Conservation (phyloP, 1,140 invertebrate species). For the Conopomorpha cramerella region DNA sequence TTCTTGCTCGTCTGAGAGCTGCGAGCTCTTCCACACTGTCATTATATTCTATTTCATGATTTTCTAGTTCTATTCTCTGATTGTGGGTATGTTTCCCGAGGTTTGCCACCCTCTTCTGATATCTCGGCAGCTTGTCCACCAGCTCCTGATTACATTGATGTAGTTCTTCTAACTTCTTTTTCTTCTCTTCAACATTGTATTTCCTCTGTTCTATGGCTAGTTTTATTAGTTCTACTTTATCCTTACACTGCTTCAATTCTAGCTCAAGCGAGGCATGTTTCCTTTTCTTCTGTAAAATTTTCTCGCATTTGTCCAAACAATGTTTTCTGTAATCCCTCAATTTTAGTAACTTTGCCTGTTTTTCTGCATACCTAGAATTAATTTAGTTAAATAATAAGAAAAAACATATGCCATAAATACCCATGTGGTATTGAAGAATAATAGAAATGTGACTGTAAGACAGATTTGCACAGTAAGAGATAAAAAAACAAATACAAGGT, state of each 20-base stretch:
- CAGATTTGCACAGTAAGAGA: no score
- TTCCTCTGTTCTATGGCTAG: constrained; percentile 67
- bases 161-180: constrained; percentile 53
- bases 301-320: constrained; percentile 63
- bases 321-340: constrained; percentile 62
- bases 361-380: constrained; percentile 65
- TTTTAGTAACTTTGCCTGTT: constrained; percentile 64
- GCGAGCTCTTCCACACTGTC: constrained; percentile 65
- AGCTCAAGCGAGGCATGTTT: constrained; percentile 63
- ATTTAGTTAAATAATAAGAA: no score
- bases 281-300: constrained; percentile 60
- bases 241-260: constrained; percentile 68
- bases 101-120: constrained; percentile 66
- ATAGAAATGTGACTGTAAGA: no score
- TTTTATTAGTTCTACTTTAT: constrained; percentile 66
- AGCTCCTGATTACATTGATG: constrained; percentile 64
- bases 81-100: constrained; percentile 62
- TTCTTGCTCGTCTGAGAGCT: constrained; percentile 64
- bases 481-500: no score
- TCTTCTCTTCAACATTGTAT: constrained; percentile 63
- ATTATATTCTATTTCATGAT: constrained; percentile 53
- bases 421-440: no score
- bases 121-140: constrained; percentile 62
- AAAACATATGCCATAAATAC: no score
- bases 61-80: constrained; percentile 57